Percentiles rank a stretch among this genome's conserved stretches.
These are phyloP conservation scores for Silvanus unidentatus DNA, from an alignment of 2,888 invertebrate genomes.

Conservation along the genomic window DNA sequence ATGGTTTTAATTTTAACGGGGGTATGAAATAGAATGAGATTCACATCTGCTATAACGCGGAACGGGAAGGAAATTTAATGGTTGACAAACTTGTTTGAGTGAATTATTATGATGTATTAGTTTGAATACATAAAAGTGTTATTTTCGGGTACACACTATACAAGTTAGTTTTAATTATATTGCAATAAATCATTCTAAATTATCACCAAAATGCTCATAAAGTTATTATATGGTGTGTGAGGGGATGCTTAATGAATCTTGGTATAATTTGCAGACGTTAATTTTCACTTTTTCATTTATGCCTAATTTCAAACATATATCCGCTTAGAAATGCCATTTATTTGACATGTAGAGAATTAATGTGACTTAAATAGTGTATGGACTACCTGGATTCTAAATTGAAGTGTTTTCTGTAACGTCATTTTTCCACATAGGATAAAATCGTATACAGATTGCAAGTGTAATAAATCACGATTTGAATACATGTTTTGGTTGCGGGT, in stretches of 20 bases:
- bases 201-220: not conserved
- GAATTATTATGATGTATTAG: slow-evolving; percentile 37
- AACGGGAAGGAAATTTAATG: slow-evolving; percentile 31
- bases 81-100: slow-evolving; percentile 30
- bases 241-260: slow-evolving; percentile 2
- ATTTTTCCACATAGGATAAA: too few species aligned
- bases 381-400: too few species aligned
- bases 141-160: slow-evolving; percentile 24
- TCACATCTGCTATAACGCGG: slow-evolving; percentile 31
- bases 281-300: not conserved
- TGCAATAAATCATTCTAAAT: slow-evolving; percentile 31
- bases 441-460: too few species aligned
- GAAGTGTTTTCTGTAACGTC: too few species aligned
- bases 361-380: too few species aligned
- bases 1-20: slow-evolving; percentile 46
- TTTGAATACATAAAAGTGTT: slow-evolving; percentile 33
- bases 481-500: slow-evolving; percentile 41
- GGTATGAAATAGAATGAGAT: slow-evolving; percentile 28
- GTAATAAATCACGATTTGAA: slow-evolving; percentile 38
- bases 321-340: too few species aligned
- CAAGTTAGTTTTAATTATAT: slow-evolving; percentile 33
- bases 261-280: not conserved
- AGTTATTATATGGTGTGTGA: not conserved
- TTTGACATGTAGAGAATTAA: too few species aligned
- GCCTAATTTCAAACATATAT: too few species aligned